phyloP scores from a whole-genome alignment of 2,797 vertebrate species.

The Hippoglossus hippoglossus region DNA sequence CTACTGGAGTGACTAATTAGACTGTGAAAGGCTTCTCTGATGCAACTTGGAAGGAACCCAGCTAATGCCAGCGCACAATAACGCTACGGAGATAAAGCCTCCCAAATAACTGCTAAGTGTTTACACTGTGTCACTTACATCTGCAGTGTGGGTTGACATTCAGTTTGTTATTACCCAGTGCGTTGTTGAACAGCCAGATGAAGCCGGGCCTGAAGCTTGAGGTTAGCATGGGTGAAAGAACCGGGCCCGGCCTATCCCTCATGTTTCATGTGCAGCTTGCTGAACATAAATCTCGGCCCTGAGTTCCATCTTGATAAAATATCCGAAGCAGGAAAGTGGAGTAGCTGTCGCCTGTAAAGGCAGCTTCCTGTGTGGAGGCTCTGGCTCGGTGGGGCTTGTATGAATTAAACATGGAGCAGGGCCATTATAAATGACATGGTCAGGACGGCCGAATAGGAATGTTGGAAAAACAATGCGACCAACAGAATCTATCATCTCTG shows the following conservation, averaged over 20 bases:
- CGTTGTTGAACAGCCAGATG: conserved; percentile 25
- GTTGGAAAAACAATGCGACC: conserved; percentile 74
- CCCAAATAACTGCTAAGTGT: conserved; percentile 39
- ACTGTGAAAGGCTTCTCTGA: conserved; percentile 62
- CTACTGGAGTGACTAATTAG: conserved; percentile 71
- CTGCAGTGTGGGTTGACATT: conserved; percentile 26
- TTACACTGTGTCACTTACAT: conserved; percentile 36
- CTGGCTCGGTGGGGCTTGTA: conserved; percentile 45
- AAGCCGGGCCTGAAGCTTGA: conserved; percentile 39
- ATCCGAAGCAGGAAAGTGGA: conserved; percentile 67
- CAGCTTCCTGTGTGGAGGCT: conserved; percentile 65
- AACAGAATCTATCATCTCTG: conserved; percentile 69
- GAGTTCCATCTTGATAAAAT: conserved; percentile 62
- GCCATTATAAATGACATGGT: conserved; percentile 75
- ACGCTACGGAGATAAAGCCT: conserved; percentile 32
- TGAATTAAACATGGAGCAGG: conserved; percentile 71
- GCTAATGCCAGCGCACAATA: conserved; percentile 36
- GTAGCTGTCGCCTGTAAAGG: conserved; percentile 55
- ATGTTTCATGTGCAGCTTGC: conserved; percentile 55
- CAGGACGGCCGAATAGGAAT: conserved; percentile 67
- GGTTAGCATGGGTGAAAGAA: conserved; percentile 29
- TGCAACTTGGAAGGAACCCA: conserved; percentile 54
- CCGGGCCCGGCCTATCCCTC: conserved; percentile 26
- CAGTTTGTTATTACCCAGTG: conserved; percentile 14
- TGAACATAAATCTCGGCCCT: conserved; percentile 54